Evolutionary conservation across 64 coral and sea anemone species (phyloP), one percentile per base, ranked within the genome.

Genomic region (Pocillopora damicornis): DNA sequence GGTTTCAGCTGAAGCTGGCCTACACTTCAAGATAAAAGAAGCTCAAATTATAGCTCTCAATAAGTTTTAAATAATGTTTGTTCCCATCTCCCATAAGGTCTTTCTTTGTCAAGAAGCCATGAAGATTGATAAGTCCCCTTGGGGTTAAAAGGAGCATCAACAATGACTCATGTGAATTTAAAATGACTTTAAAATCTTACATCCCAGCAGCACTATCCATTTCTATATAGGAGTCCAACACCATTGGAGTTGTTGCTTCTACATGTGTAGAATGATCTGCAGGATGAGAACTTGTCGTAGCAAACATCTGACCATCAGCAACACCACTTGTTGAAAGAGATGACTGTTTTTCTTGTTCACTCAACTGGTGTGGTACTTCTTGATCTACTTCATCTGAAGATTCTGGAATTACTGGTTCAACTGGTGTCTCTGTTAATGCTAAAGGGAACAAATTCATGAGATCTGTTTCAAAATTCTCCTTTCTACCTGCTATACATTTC

Each of bases 401-500:
- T 20, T 37, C 15, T 77, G 38, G 57, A 77, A 85, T 13, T 1
- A 58, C 68, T 85, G 81, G 81, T 38, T 72, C 35, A 15, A 15
- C 65, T 72, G 81, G 81, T 25, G 63, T 69, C 34, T 85, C 81
- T 85, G 37, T 14, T 85, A 85, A 23, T 13, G 35, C 81, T 85
- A 15, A 18, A 13, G 15, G 57, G 18, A 18, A 20, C 20, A 45
- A 58, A 77, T 51, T 51, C 42, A 51, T 7, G 10, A n/a, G 67
- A 57, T 57, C 18, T 58, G 8, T 22, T 58, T 45, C 9, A 75
- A 57, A 51, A 51, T 51, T 51, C 42, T 51, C 42, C 42, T 51
- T 51, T 51, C 42, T 51, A 51, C 7, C 42, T 51, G 42, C 42
- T 51, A 51, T 51, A 7, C 42, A 51, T 51, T 51, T 51, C 42